A percentile compares a stretch with the other conserved stretches of the same genome.
phyloP scores from a whole-genome alignment of 2,888 invertebrate genomes.

The Amblyjoppa proteus region DNA sequence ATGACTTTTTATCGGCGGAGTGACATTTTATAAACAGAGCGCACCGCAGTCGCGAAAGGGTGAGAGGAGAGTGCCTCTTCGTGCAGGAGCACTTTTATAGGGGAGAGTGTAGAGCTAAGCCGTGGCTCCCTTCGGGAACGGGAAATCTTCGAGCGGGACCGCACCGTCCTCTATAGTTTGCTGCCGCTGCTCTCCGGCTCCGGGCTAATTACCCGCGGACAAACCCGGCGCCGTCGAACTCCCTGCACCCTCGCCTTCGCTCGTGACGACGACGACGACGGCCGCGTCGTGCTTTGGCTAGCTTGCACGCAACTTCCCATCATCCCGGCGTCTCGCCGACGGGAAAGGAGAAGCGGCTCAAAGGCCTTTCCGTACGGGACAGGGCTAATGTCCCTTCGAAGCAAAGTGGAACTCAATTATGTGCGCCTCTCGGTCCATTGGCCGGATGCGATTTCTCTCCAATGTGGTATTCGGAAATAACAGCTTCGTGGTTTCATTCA shows the following conservation, averaged over 20 bases:
- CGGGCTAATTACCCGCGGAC: constrained; percentile 79
- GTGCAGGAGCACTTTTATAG: constrained; percentile 37
- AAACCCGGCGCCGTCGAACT: constrained; percentile 65
- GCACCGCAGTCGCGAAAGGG: constrained; percentile 41
- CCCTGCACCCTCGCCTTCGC: constrained; percentile 52
- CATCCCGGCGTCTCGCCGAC: constrained; percentile 31
- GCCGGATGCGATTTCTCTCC: constrained; percentile 1
- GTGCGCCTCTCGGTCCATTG: constrained; percentile 8
- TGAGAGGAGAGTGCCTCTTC: neutral
- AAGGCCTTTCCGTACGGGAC: constrained; percentile 47
- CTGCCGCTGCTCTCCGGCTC: constrained; percentile 58
- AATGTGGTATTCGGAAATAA: constrained; percentile 8
- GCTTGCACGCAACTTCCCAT: constrained; percentile 46
- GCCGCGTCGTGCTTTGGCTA: constrained; percentile 39
- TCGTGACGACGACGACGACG: constrained; percentile 41
- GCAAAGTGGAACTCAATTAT: constrained; percentile 32
- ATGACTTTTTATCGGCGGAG: constrained; percentile 86
- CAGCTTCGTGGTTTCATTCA: neutral
- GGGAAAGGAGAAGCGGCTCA: constrained; percentile 49
- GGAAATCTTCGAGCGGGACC: constrained; percentile 73
- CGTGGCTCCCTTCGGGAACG: constrained; percentile 67
- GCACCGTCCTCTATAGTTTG: constrained; percentile 30
- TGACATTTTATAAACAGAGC: constrained; percentile 86
- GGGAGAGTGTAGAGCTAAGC: constrained; percentile 43
- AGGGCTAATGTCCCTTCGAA: constrained; percentile 53